Conservation (phyloP, 2,797 vertebrate genomes). For the Spheniscus humboldti region DNA sequence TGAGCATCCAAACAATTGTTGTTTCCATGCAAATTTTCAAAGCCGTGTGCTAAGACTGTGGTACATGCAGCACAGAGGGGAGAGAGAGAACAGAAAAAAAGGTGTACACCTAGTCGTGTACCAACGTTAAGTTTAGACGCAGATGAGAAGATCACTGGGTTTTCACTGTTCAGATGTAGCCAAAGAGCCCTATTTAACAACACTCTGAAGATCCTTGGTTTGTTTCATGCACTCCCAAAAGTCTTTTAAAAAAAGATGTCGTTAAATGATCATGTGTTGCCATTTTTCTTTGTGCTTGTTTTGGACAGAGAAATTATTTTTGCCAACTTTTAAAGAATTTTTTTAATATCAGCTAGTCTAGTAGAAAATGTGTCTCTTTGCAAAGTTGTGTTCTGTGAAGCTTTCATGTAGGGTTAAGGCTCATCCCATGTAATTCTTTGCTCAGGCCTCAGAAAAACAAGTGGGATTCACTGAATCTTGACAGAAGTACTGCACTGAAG, state of each 20-base stretch:
- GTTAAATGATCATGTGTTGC: not conserved
- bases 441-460: not conserved
- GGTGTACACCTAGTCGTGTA: not conserved
- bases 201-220: not conserved
- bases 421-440: not conserved
- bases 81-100: not conserved
- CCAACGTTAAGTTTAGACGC: rapidly evolving
- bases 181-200: not conserved
- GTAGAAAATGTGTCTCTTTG: not conserved
- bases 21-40: not conserved
- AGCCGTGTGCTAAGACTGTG: not conserved
- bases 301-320: not conserved
- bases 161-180: not conserved
- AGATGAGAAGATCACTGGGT: not conserved
- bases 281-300: not conserved
- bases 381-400: not conserved
- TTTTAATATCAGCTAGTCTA: not conserved
- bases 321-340: not conserved
- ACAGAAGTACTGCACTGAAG: not conserved
- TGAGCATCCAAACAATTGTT: not conserved
- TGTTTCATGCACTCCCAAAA: not conserved
- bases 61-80: rapidly evolving
- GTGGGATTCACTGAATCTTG: not conserved
- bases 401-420: not conserved
- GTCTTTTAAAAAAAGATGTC: not conserved